Conservation (phyloP, 2,113 vertebrate species). For the Dolichallabes microphthalmus region DNA sequence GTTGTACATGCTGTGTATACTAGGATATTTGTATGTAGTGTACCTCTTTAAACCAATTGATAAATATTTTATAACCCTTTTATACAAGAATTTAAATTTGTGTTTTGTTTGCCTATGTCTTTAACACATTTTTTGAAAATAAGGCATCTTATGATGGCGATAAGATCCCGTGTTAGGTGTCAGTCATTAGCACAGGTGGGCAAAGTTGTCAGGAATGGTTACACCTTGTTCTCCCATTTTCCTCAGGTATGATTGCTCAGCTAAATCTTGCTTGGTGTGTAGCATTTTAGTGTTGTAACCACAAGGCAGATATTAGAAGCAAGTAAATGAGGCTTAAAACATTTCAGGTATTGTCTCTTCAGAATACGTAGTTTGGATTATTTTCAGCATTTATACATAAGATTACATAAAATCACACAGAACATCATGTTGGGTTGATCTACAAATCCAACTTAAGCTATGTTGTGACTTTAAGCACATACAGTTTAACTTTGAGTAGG, state of each 20-base stretch:
- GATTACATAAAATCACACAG: neutral
- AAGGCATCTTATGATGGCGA: neutral
- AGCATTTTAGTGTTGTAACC: neutral
- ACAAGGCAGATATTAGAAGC: neutral
- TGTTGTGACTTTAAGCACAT: neutral
- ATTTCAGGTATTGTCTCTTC: neutral
- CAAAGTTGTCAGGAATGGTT: neutral
- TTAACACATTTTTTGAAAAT: neutral
- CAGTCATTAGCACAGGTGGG: neutral
- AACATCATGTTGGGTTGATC: neutral
- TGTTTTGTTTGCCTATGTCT: neutral
- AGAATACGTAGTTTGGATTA: neutral
- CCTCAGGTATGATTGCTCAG: neutral
- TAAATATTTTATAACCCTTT: slow-evolving; percentile 6
- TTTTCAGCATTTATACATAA: neutral
- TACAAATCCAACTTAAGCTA: neutral
- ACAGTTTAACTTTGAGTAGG: neutral
- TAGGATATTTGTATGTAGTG: slow-evolving; percentile 33
- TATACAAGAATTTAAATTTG: slow-evolving; percentile 6
- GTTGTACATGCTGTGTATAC: slow-evolving; percentile 9
- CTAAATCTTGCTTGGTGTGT: neutral
- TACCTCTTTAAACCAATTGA: slow-evolving; percentile 32
- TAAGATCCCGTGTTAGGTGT: neutral
- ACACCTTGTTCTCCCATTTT: neutral
- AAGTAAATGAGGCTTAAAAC: too few species aligned